Percentiles rank a stretch among this genome's conserved stretches.
Evolutionary conservation across 1,140 invertebrate species (phyloP).

Genomic region (Zaprionus lachaisei): DNA sequence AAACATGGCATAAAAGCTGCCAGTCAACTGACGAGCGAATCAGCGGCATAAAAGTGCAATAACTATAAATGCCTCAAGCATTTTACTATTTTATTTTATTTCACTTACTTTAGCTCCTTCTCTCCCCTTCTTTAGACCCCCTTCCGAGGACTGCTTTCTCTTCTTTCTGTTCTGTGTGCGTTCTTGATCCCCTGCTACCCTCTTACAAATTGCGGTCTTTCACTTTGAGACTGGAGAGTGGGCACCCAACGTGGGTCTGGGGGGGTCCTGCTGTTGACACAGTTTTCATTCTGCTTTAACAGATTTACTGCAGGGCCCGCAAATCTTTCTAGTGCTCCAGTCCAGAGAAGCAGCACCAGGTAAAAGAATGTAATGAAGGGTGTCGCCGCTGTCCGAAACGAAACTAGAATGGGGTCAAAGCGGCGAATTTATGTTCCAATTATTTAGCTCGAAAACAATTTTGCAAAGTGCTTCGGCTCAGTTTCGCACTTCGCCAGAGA

Average conservation of each 20-base stretch:
- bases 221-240: not conserved
- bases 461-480: slow-evolving; percentile 27
- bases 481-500: not conserved
- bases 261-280: slow-evolving; percentile 45
- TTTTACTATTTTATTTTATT: slow-evolving; percentile 42
- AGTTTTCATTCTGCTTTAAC: slow-evolving; percentile 45
- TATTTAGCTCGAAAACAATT: slow-evolving; percentile 45
- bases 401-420: slow-evolving; percentile 35
- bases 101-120: not conserved
- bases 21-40: slow-evolving; percentile 26
- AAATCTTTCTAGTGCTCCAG: slow-evolving; percentile 9
- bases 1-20: slow-evolving; percentile 24
- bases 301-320: slow-evolving; percentile 40
- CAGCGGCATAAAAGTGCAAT: slow-evolving; percentile 37
- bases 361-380: slow-evolving; percentile 17
- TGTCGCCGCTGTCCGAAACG: not conserved
- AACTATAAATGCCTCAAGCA: slow-evolving; percentile 42
- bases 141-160: not conserved
- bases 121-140: no score
- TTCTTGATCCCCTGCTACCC: slow-evolving; percentile 18
- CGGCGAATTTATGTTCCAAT: slow-evolving; percentile 45
- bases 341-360: slow-evolving; percentile 2
- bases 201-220: slow-evolving; percentile 31
- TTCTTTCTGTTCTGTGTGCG: not conserved
- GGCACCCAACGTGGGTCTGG: not conserved